Base-by-base conservation (phyloP, 2,888 invertebrate species). In the Pteria penguin region DNA sequence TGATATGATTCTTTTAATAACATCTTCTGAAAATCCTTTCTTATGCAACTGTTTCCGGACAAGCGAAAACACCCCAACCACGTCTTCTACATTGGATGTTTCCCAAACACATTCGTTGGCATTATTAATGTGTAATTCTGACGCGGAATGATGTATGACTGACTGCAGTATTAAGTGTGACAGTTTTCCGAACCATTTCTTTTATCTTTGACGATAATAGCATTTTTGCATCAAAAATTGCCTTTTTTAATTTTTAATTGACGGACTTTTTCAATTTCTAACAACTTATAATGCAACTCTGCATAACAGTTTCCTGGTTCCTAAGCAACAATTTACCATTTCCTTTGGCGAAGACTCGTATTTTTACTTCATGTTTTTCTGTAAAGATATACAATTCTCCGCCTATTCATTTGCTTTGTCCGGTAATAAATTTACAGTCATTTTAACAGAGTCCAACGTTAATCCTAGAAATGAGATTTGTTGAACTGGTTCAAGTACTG, bases 271-370 rank as follows among this genome's bases (percentile, higher is more conserved):
- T 73, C 63, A 22, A 55, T 61, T 68, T 79, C 75, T 18, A 79
- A 29, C 24, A 66, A 26, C 57, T 68, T 75, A n/a, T 74, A 72
- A 57, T 31, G 69, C 11, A 75, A 18, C 11, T 31, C 60, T 11
- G 63, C 76, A 73, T 65, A 69, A 29, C 27, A n/a, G 2, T 73
- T 68, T 33, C 63, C 76, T 32, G 69, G 69, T 14, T 55, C 36
- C 18, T 57, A 26, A 32, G 73, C 69, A 4, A 73, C 63, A 62
- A 76, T 45, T 65, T 68, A 75, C 3, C 81, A 75, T 27, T 75
- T 69, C 0, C 77, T 2, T 22, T 62, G 14, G 78, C 74, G 2
- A 67, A 62, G 2, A 61, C 32, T 24, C 74, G 14, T 14, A 74
- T 78, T 2, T 22, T 58, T 5, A 36, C 22, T 54, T 26, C 1